Evolutionary conservation across 2,888 invertebrate species (phyloP).

Genomic region (Hydroisotoma schaefferi): DNA sequence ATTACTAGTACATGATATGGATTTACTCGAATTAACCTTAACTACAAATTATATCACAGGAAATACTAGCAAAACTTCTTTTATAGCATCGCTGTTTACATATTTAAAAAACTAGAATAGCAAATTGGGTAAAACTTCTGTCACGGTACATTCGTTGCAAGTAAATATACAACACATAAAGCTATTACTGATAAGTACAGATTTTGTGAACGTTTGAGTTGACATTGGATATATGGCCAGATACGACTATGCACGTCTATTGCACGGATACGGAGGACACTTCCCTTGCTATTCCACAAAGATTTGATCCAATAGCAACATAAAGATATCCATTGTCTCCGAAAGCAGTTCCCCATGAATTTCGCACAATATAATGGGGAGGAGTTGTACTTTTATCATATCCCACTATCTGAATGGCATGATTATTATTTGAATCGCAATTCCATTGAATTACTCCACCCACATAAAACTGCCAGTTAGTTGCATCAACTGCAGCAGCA

Average conservation of each 20-base stretch:
- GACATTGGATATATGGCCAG: not conserved
- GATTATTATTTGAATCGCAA: slow-evolving; percentile 70
- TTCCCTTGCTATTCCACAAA: slow-evolving; percentile 74
- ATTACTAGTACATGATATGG: no score
- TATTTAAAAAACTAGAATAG: no score
- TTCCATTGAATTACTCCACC: slow-evolving; percentile 79
- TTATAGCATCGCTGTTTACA: no score
- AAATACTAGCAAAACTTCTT: no score
- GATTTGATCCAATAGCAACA: slow-evolving; percentile 69
- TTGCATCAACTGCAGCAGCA: slow-evolving; percentile 74
- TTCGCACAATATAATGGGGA: slow-evolving; percentile 77
- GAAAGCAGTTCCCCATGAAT: slow-evolving; percentile 78
- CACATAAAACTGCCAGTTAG: slow-evolving; percentile 80
- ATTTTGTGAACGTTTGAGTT: no score
- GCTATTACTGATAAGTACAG: no score
- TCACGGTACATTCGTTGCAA: no score
- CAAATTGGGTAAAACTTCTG: no score
- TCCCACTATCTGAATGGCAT: slow-evolving; percentile 78
- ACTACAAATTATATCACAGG: no score
- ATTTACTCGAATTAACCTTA: no score
- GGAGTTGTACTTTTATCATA: slow-evolving; percentile 69
- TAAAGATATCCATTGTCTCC: slow-evolving; percentile 73
- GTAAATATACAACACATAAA: no score
- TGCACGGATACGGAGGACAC: slow-evolving; percentile 61
- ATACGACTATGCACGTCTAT: not conserved